A percentile compares a stretch with the other conserved stretches of the same genome.
These are phyloP conservation scores for Apotomis betuletana DNA, from an alignment of 2,888 invertebrate species.

Conservation along the genomic window DNA sequence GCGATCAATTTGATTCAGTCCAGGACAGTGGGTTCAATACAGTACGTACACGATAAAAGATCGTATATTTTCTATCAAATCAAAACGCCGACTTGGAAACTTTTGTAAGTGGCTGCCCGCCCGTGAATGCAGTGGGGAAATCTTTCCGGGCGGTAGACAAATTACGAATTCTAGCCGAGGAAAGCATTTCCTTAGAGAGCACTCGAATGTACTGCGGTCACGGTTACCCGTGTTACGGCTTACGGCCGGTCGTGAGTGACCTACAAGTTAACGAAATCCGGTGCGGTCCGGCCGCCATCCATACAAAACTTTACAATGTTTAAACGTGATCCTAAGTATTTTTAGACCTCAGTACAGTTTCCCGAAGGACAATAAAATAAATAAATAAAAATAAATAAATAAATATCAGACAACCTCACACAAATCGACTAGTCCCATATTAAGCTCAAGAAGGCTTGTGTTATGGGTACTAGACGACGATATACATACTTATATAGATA, in stretches of 20 bases:
- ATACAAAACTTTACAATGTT: neutral
- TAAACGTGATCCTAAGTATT: no score
- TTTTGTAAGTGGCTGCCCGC: conserved; percentile 36
- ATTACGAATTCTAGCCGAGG: conserved; percentile 44
- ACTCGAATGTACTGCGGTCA: conserved; percentile 43
- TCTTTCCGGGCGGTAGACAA: conserved; percentile 44
- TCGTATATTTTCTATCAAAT: conserved; percentile 26
- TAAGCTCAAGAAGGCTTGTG: no score
- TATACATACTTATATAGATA: no score
- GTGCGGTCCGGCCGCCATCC: conserved; percentile 9
- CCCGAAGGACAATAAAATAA: no score
- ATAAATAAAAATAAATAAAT: no score
- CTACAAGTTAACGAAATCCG: conserved; percentile 35
- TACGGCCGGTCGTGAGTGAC: conserved; percentile 40
- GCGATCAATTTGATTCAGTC: no score
- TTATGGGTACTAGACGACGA: no score
- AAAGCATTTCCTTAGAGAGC: conserved; percentile 44
- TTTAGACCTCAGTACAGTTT: no score
- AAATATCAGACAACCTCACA: no score
- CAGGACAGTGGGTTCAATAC: neutral
- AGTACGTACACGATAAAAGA: neutral
- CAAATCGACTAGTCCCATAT: no score
- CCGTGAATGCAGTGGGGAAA: conserved; percentile 44
- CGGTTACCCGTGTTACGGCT: conserved; percentile 42
- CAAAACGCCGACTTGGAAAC: conserved; percentile 29